Evolutionary conservation across 2,797 vertebrate genomes (phyloP), one percentile per base, ranked within the genome.

Genomic region (Notolepis coatsorum): DNA sequence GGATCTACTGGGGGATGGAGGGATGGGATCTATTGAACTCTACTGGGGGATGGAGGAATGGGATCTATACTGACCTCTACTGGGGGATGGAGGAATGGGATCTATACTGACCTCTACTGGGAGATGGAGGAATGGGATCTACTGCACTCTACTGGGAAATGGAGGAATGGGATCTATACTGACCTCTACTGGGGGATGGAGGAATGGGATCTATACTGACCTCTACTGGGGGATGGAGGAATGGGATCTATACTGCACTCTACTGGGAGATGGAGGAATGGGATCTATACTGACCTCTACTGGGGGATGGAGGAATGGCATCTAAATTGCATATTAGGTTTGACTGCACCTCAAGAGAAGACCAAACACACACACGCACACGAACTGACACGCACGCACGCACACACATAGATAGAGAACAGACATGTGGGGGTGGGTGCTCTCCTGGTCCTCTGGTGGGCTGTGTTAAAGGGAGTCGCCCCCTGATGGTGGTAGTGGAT

Each of bases 241-340:
- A n/a, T n/a, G n/a, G n/a, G n/a, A n/a, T n/a, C n/a, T n/a, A 41
- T 80, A 71, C 78, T 82, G 81, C 89, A 85, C 88, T 85, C 89
- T 88, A 89, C 85, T 73, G 75, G 85, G 88, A 89, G 85, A 89
- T 88, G 88, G 88, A 91, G 89, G 86, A 86, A 88, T 88, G 87
- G 89, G 82, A 84, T 90, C 86, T 89, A n/a, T n/a, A n/a, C n/a
- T n/a, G n/a, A n/a, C n/a, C n/a, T n/a, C n/a, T n/a, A n/a, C n/a
- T n/a, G n/a, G n/a, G n/a, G n/a, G 85, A 89, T 88, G 88, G 88
- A 91, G 89, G 86, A 86, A 88, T 88, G 87, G 89, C 81, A 84
- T 90, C 86, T 89, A n/a, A 91, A 89, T 91, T 91, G 90, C 90
- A 91, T 91, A 91, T 88, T 89, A 90, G 84, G 88, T 91, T 91